Conservation (phyloP, 2,113 vertebrate genomes). For the Corydoras sp. region DNA sequence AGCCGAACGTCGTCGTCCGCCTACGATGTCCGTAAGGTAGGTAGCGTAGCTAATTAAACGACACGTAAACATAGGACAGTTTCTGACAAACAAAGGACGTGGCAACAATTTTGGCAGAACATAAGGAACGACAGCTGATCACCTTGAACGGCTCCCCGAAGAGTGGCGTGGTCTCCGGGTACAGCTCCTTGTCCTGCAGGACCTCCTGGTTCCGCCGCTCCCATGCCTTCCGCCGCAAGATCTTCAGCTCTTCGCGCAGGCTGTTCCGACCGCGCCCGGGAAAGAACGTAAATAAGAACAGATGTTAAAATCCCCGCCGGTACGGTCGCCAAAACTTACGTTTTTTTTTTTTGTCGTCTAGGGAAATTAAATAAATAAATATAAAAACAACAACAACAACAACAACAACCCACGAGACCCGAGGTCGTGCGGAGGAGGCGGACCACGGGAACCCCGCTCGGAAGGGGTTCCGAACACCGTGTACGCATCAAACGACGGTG, state of each 20-base stretch:
- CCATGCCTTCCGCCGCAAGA: constrained; percentile 81
- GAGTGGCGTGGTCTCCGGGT: constrained; percentile 71
- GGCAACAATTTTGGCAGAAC: too few species aligned
- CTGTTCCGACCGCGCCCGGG: constrained; percentile 67
- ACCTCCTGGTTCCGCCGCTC: constrained; percentile 82
- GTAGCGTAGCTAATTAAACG: too few species aligned
- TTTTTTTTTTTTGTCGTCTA: too few species aligned
- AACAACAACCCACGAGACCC: neutral
- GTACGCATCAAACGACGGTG: too few species aligned
- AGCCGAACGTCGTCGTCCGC: too few species aligned
- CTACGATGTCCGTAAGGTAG: too few species aligned
- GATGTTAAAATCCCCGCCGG: neutral
- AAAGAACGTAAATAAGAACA: constrained; percentile 19
- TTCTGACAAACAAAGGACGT: too few species aligned
- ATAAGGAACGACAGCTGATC: constrained; percentile 21
- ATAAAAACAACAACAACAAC: too few species aligned
- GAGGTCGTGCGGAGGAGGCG: neutral
- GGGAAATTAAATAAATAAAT: too few species aligned
- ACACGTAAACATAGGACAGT: too few species aligned
- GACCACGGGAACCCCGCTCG: too few species aligned
- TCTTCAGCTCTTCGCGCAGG: constrained; percentile 76
- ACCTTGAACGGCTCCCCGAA: constrained; percentile 95
- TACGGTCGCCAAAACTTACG: neutral
- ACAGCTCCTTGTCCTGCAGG: constrained; percentile 70
- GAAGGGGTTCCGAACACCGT: too few species aligned